Evolutionary conservation across 2,113 vertebrate species (phyloP).

Genomic region (Gopherus evgoodei): DNA sequence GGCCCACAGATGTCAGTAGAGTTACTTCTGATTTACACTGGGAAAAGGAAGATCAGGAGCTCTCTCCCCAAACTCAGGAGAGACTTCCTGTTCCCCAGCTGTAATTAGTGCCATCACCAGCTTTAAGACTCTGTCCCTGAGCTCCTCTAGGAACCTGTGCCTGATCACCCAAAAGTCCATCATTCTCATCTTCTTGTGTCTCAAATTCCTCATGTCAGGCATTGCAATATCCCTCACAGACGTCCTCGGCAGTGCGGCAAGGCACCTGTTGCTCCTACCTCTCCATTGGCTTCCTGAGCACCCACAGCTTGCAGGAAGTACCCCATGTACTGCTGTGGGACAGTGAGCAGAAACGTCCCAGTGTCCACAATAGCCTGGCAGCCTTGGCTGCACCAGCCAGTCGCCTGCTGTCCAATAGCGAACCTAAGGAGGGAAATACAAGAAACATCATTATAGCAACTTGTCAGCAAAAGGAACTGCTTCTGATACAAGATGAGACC

Average conservation of each 20-base stretch:
- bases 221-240: accelerated
- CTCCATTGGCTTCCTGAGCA: conserved; percentile 58
- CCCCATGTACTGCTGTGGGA: conserved; percentile 61
- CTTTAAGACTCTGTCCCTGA: background rate
- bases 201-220: background rate
- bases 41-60: background rate
- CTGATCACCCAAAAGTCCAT: background rate
- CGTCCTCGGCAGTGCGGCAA: accelerated
- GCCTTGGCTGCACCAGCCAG: conserved; percentile 55
- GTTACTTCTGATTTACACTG: background rate
- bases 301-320: conserved; percentile 57
- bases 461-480: background rate
- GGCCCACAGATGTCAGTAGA: background rate
- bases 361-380: conserved; percentile 80
- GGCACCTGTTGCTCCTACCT: conserved; percentile 42
- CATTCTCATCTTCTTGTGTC: background rate
- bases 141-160: background rate
- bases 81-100: background rate
- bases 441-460: background rate
- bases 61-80: background rate
- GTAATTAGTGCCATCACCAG: background rate
- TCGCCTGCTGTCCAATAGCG: conserved; percentile 39
- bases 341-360: conserved; percentile 59
- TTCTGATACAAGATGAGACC: background rate
- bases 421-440: conserved; percentile 57